phyloP scores from a whole-genome alignment of 92 coral and sea anemone genomes.

The Siderastrea radians region DNA sequence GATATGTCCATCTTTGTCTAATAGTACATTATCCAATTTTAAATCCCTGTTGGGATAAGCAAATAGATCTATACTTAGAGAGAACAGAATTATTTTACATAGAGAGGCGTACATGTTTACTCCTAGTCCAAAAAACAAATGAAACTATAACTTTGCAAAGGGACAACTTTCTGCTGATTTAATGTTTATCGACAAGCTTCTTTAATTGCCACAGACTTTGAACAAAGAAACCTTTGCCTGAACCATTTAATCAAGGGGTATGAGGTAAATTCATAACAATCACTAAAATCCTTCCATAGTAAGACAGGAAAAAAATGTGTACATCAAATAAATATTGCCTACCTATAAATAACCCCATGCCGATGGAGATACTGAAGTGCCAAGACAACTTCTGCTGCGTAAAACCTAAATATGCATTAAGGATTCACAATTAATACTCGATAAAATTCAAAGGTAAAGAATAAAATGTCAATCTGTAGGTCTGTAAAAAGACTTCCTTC shows the following conservation, averaged over 20 bases:
- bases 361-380: constrained; percentile 92
- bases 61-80: background rate
- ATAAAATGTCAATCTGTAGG: background rate
- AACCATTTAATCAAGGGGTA: too few species aligned
- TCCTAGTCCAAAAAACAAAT: too few species aligned
- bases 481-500: background rate
- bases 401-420: constrained; percentile 70
- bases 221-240: too few species aligned
- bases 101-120: too few species aligned
- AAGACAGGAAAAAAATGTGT: too few species aligned
- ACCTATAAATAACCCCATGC: constrained; percentile 96
- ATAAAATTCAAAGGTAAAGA: background rate
- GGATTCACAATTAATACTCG: background rate
- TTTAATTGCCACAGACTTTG: too few species aligned
- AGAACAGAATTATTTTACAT: background rate
- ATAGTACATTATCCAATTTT: constrained; percentile 92
- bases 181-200: too few species aligned
- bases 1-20: constrained; percentile 95
- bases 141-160: too few species aligned
- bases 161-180: too few species aligned
- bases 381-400: constrained; percentile 96
- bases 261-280: too few species aligned
- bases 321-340: background rate
- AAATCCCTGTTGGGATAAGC: constrained; percentile 77
- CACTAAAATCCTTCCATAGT: too few species aligned